phyloP scores from a whole-genome alignment of 2,888 invertebrate species.

The Tenthredo livida region DNA sequence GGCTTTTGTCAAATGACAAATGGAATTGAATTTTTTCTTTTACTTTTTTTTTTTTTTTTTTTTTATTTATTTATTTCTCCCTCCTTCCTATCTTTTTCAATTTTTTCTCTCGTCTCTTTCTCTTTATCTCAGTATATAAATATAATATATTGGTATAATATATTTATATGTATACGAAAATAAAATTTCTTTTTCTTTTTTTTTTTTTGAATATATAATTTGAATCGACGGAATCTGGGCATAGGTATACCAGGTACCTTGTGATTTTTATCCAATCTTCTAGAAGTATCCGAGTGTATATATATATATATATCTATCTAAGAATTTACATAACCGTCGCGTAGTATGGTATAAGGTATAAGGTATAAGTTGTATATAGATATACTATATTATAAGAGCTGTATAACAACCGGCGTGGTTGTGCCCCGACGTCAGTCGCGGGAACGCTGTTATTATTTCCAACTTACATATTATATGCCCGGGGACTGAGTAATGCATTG shows the following conservation, averaged over 20 bases:
- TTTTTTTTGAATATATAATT: no score
- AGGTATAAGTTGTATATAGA: not conserved
- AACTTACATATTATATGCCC: conserved; percentile 51
- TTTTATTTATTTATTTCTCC: no score
- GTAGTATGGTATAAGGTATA: not conserved
- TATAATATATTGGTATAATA: no score
- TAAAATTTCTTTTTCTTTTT: no score
- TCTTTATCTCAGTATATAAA: not conserved
- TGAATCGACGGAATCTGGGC: not conserved
- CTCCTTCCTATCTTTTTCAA: not conserved
- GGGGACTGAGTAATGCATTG: conserved; percentile 65
- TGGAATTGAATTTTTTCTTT: conserved; percentile 53
- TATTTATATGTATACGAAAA: no score
- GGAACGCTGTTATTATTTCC: conserved; percentile 44
- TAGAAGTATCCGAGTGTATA: not conserved
- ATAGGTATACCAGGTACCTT: no score
- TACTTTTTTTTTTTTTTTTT: no score
- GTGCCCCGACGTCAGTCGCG: conserved; percentile 6
- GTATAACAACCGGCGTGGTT: not conserved
- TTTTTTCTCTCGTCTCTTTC: not conserved
- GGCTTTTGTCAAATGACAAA: conserved; percentile 64
- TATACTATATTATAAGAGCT: no score
- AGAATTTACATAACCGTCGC: conserved; percentile 11
- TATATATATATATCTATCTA: not conserved
- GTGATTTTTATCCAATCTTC: not conserved